Percentiles rank a stretch among this genome's conserved stretches.
Conservation (phyloP, 2,113 vertebrate species). For the Atractosteus spatula region DNA sequence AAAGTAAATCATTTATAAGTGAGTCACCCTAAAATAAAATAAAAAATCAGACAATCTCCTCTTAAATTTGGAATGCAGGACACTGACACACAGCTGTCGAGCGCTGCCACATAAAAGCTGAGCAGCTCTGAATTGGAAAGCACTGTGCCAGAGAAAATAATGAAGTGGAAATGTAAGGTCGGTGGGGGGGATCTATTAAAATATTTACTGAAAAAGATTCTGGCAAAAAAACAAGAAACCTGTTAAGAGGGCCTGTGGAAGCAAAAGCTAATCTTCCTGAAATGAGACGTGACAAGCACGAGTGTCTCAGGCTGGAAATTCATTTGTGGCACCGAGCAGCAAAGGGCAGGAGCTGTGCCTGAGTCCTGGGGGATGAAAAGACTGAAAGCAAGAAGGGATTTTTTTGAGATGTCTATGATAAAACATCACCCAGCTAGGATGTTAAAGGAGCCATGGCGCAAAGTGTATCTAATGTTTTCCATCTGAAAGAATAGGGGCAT, state of each 20-base stretch:
- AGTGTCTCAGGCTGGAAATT: neutral
- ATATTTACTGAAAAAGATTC: too few relatives aligned
- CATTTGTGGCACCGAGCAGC: neutral
- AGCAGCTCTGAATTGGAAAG: neutral
- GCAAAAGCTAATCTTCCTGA: slow-evolving; percentile 1
- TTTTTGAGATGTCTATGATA: neutral
- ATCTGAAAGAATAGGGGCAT: neutral
- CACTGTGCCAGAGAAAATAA: neutral
- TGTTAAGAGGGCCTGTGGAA: neutral
- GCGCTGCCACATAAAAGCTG: neutral
- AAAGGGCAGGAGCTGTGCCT: neutral
- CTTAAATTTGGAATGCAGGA: neutral
- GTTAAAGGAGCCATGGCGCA: neutral
- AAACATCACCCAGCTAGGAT: neutral
- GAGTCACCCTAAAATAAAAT: neutral
- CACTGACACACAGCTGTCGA: too few relatives aligned
- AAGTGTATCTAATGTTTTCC: neutral
- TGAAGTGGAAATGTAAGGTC: neutral
- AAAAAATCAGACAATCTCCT: neutral
- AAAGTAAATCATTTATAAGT: too few relatives aligned
- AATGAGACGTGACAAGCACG: neutral
- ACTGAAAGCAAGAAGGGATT: neutral
- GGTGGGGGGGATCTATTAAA: too few relatives aligned
- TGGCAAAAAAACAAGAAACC: too few relatives aligned
- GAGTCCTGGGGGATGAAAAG: neutral